Evolutionary conservation across 2,888 invertebrate species (phyloP), one percentile per base, ranked within the genome.

Genomic region (Acheta domesticus): DNA sequence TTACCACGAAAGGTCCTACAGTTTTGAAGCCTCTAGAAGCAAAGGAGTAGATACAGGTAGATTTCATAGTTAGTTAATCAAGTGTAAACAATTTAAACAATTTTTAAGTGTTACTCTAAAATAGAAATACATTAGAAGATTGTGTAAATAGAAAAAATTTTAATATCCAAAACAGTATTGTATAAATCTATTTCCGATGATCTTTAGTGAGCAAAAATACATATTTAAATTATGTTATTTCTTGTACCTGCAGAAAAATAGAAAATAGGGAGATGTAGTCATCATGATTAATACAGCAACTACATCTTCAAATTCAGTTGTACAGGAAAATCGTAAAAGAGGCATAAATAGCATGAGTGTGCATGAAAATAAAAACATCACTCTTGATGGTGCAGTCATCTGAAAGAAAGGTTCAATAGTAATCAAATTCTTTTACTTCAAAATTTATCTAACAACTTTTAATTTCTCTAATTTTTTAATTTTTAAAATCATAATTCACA

Each of bases 1-100:
- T 99, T 83, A 98, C 96, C n/a, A 99, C 99, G 91, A 99, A 99
- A 0, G 99, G 99, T 5, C 99, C 99, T 1, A 99, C 98, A 0
- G 98, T 96, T 87, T 97, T 97, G 87, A 99, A 97, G 19, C 98
- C 98, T 85, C 99, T 97, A 79, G 5, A 75, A 79, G 8, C 48
- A 50, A 14, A 21, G 21, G n/a, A n/a, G 75, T 76, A 48, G 49
- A 74, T 74, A 74, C 2, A 12, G 1, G 19, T 21, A 74, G n/a
- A 74, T 21, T 36, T 36, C 36, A 36, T 36, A 36, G 36, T 36
- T 36, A n/a, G n/a, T n/a, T n/a, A n/a, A n/a, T n/a, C n/a, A n/a
- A n/a, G n/a, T n/a, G n/a, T n/a, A n/a, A n/a, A 36, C 36, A 0
- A 36, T 36, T 36, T 77, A 49, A 21, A 77, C 3, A 77, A n/a